phyloP scores from a whole-genome alignment of 2,888 invertebrate genomes.

The Didymodactylos carnosus region DNA sequence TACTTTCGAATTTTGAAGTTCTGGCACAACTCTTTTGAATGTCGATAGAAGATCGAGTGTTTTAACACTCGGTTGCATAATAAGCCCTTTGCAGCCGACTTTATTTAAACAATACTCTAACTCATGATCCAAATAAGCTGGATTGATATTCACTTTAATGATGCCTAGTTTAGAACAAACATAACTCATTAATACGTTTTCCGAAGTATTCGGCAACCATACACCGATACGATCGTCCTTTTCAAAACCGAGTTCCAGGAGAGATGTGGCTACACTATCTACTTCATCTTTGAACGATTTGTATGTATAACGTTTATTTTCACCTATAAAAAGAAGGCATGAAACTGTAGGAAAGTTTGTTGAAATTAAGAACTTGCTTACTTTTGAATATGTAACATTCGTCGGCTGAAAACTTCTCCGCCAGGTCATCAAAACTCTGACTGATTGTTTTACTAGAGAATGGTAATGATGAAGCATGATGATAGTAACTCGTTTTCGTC shows the following conservation, averaged over 20 bases:
- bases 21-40: background rate
- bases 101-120: constrained; percentile 51
- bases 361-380: too few relatives aligned
- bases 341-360: too few relatives aligned
- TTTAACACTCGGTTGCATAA: constrained; percentile 46
- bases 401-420: background rate
- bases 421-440: background rate
- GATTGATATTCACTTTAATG: constrained; percentile 40
- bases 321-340: background rate
- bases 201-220: constrained; percentile 2
- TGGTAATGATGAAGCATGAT: background rate
- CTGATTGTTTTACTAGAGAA: background rate
- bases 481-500: background rate
- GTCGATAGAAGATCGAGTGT: constrained; percentile 20
- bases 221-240: constrained; percentile 10
- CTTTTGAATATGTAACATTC: background rate
- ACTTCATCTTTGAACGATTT: background rate
- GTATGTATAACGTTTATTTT: background rate
- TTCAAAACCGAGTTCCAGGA: constrained; percentile 4
- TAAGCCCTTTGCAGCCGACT: constrained; percentile 47
- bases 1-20: constrained; percentile 1
- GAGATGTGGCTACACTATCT: constrained; percentile 1
- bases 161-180: constrained; percentile 4
- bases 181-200: background rate
- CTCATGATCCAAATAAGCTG: constrained; percentile 50